phyloP scores from a whole-genome alignment of 2,888 invertebrate genomes.

The Polydrusus pterygomalis region DNA sequence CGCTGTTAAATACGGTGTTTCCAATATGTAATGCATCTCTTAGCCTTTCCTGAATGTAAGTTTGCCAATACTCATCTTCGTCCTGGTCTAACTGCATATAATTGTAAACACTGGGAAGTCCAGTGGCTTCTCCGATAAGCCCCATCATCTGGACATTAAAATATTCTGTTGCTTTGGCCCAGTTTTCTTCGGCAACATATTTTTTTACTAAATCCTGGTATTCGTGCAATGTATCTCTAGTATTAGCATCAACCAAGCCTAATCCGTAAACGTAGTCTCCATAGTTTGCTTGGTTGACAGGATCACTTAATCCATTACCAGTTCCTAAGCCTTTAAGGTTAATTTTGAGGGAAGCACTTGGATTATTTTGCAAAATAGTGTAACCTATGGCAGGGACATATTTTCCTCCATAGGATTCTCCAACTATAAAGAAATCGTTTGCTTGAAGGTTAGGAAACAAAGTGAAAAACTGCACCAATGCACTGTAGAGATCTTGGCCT shows the following conservation, averaged over 20 bases:
- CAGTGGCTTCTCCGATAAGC: constrained; percentile 19
- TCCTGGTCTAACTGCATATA: constrained; percentile 17
- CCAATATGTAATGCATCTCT: constrained; percentile 86
- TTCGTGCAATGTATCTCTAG: constrained; percentile 10
- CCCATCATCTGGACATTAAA: constrained; percentile 24
- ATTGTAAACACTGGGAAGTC: constrained; percentile 24
- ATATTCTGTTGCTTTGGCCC: constrained; percentile 16
- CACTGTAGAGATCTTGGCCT: constrained; percentile 78
- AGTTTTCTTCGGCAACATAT: constrained; percentile 29
- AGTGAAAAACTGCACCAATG: constrained; percentile 20
- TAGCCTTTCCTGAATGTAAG: constrained; percentile 14
- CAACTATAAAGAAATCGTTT: constrained; percentile 24
- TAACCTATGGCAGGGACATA: constrained; percentile 85
- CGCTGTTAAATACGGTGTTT: constrained; percentile 70
- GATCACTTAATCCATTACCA: constrained; percentile 88
- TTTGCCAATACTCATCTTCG: constrained; percentile 14
- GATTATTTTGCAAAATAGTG: constrained; percentile 81
- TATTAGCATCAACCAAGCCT: constrained; percentile 78
- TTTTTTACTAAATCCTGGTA: constrained; percentile 11
- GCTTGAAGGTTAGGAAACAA: constrained; percentile 25
- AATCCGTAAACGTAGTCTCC: constrained; percentile 87
- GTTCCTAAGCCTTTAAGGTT: constrained; percentile 82
- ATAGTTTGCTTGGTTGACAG: constrained; percentile 84
- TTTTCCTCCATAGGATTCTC: constrained; percentile 81
- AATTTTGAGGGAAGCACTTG: constrained; percentile 77